Evolutionary conservation across 2,888 invertebrate genomes (phyloP).

Genomic region (Allophyes oxyacanthae): DNA sequence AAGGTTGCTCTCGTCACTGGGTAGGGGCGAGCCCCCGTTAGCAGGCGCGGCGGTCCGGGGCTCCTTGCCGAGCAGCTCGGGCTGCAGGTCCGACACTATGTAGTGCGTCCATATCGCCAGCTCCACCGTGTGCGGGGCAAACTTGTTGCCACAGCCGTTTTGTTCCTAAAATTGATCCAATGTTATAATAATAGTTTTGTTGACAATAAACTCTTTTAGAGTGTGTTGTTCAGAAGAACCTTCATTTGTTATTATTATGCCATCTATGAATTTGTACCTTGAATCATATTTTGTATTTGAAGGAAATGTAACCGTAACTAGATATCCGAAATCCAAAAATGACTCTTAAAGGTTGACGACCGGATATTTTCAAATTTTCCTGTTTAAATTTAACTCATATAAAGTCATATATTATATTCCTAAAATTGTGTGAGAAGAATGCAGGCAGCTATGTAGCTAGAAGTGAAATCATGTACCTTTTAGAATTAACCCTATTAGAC

Average conservation of each 20-base stretch:
- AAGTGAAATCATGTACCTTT: constrained; percentile 5
- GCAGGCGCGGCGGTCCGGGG: constrained; percentile 85
- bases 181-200: constrained; percentile 1
- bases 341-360: no score
- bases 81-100: constrained; percentile 95
- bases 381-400: no score
- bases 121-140: constrained; percentile 95
- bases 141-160: constrained; percentile 90
- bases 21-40: constrained; percentile 87
- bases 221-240: no score
- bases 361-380: no score
- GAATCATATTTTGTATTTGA: no score
- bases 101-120: constrained; percentile 98
- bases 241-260: no score
- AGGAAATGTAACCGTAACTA: no score
- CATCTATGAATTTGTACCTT: no score
- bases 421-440: not conserved
- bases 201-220: no score
- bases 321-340: no score
- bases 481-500: constrained; percentile 26
- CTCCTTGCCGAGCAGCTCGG: constrained; percentile 94
- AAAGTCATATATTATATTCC: no score
- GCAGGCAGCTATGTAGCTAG: not conserved
- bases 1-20: constrained; percentile 94
- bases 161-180: constrained; percentile 72